Conservation (phyloP, 2,797 vertebrate species). For the Lacerta viridis region DNA sequence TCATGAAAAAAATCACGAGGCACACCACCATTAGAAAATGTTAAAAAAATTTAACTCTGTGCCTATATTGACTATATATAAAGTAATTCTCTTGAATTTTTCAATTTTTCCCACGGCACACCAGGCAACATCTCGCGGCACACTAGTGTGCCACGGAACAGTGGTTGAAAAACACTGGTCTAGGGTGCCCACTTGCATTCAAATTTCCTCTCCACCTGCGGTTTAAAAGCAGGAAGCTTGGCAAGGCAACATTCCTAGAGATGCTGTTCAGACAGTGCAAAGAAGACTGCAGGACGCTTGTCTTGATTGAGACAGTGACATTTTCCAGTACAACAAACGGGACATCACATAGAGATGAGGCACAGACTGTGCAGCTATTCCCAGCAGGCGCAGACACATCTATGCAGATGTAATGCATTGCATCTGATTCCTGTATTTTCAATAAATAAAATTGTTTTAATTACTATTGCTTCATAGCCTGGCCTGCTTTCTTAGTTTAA, state of each 20-base stretch:
- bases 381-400: background rate
- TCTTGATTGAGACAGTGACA: background rate
- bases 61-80: no score
- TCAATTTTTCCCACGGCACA: no score
- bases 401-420: background rate
- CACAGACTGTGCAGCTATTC: background rate
- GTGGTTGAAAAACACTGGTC: no score
- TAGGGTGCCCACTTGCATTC: background rate
- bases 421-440: background rate
- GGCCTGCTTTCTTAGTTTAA: background rate
- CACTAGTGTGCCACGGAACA: no score
- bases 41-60: no score
- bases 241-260: background rate
- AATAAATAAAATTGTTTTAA: conserved; percentile 8
- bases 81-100: no score
- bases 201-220: background rate
- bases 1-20: no score
- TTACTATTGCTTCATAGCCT: background rate
- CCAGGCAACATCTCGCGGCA: no score
- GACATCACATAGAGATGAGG: background rate
- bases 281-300: background rate
- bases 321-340: background rate
- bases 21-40: no score
- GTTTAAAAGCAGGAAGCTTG: background rate
- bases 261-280: conserved; percentile 1